These are phyloP conservation scores for Clivina fossor DNA, from an alignment of 2,888 invertebrate species.

Conservation along the genomic window DNA sequence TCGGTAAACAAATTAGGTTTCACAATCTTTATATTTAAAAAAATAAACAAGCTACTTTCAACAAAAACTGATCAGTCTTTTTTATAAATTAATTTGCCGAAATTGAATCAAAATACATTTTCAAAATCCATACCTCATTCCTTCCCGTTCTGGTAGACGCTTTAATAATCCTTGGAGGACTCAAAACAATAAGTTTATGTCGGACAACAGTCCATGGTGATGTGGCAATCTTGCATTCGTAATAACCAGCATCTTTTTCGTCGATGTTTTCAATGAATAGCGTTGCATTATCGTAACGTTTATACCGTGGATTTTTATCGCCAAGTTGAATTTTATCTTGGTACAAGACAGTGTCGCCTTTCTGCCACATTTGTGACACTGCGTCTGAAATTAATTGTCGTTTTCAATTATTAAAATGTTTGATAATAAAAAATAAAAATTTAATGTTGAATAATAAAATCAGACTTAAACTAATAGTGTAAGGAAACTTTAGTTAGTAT, in stretches of 20 bases:
- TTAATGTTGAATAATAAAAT: slow-evolving; percentile 2
- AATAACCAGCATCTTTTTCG: slow-evolving; percentile 44
- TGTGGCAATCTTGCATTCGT: slow-evolving; percentile 43
- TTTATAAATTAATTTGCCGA: too few species aligned
- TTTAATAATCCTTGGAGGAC: slow-evolving; percentile 44
- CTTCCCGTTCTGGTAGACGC: too few species aligned
- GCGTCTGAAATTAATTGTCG: slow-evolving; percentile 35
- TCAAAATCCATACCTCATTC: too few species aligned
- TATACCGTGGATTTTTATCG: slow-evolving; percentile 5
- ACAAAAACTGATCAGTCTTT: too few species aligned
- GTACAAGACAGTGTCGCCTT: slow-evolving; percentile 39
- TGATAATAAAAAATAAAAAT: neutral
- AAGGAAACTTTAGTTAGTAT: slow-evolving; percentile 26
- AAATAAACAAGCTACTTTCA: too few species aligned
- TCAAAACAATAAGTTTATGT: slow-evolving; percentile 42
- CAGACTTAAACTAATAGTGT: slow-evolving; percentile 32
- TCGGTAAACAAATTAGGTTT: too few species aligned
- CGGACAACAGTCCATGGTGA: slow-evolving; percentile 36
- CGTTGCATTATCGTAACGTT: slow-evolving; percentile 34
- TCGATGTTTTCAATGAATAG: slow-evolving; percentile 36
- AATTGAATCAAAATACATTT: too few species aligned
- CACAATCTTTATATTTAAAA: too few species aligned
- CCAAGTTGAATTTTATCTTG: slow-evolving; percentile 38
- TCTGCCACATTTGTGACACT: slow-evolving; percentile 41
- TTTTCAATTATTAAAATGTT: neutral